Evolutionary conservation across 2,113 vertebrate species (phyloP).

Genomic region (Sapajus apella): DNA sequence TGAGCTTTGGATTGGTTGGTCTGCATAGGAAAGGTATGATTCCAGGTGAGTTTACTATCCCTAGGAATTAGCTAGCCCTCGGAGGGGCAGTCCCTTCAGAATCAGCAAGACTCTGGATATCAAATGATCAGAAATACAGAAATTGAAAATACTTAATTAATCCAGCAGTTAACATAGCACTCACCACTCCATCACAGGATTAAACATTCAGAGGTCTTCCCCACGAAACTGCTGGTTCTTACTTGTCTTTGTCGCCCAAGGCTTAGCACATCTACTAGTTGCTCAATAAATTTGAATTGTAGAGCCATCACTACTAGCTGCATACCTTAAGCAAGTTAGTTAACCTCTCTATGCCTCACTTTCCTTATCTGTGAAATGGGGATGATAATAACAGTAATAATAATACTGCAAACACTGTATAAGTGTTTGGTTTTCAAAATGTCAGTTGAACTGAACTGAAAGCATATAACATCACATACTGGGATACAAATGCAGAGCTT

Average conservation of each 20-base stretch:
- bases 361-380: background rate
- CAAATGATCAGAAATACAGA: background rate
- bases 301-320: background rate
- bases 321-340: background rate
- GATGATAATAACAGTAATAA: background rate
- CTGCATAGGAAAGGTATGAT: background rate
- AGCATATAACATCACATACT: background rate
- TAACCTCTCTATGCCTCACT: background rate
- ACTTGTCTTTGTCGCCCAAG: background rate
- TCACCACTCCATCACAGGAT: background rate
- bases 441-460: background rate
- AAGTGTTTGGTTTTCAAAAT: slow-evolving; percentile 15
- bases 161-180: background rate
- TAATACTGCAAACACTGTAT: background rate
- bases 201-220: background rate
- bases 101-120: background rate
- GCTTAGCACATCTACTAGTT: background rate
- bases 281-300: background rate
- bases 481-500: background rate
- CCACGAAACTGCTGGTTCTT: background rate
- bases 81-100: background rate
- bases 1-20: background rate
- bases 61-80: background rate
- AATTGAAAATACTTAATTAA: background rate
- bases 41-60: background rate